These are phyloP conservation scores for Apamea anceps DNA, from an alignment of 2,888 invertebrate species.

Conservation along the genomic window DNA sequence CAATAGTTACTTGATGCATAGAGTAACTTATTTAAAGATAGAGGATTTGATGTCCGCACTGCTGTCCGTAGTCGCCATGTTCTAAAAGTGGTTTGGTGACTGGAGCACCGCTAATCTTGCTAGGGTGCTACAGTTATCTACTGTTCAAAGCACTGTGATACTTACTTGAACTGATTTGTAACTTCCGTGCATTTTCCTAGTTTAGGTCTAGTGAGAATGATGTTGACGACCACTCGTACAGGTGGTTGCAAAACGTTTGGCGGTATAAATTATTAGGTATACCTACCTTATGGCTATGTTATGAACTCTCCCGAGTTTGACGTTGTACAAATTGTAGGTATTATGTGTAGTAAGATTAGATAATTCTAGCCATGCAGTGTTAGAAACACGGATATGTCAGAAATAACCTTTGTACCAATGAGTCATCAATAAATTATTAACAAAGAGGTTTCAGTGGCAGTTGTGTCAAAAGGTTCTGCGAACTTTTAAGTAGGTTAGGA, in stretches of 20 bases:
- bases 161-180: background rate
- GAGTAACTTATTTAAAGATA: too few relatives aligned
- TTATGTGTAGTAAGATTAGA: constrained; percentile 5
- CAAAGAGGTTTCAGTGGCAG: background rate
- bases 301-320: background rate
- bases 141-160: background rate
- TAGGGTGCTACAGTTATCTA: too few relatives aligned
- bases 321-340: background rate
- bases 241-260: background rate
- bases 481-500: background rate
- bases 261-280: too few relatives aligned
- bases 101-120: background rate
- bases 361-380: constrained; percentile 14
- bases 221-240: too few relatives aligned
- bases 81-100: background rate
- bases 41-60: too few relatives aligned
- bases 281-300: background rate
- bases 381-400: too few relatives aligned
- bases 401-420: constrained; percentile 17
- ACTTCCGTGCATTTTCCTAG: background rate
- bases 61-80: background rate
- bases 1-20: too few relatives aligned
- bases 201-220: background rate
- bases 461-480: background rate
- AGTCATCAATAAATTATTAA: constrained; percentile 6